Evolutionary conservation across 2,888 invertebrate genomes (phyloP).

Genomic region (Tipula helvola): DNA sequence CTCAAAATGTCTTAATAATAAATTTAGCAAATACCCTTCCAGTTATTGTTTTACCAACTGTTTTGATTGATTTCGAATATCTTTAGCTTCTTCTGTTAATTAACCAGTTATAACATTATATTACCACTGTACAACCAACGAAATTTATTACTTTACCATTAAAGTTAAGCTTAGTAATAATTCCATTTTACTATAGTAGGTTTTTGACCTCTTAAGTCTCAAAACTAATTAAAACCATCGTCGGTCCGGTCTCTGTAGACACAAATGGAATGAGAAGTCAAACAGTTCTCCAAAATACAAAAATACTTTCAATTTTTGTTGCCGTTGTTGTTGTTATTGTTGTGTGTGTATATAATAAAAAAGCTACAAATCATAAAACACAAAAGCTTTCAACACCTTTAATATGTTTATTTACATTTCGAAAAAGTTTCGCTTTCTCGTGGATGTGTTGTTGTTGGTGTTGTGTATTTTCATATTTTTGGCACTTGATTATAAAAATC

Average conservation of each 20-base stretch:
- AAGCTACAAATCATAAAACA: neutral
- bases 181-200: neutral
- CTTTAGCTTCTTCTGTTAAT: too few species aligned
- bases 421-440: neutral
- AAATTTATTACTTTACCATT: too few species aligned
- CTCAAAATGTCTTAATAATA: too few species aligned
- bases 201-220: neutral
- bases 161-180: too few species aligned
- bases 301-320: neutral
- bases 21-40: too few species aligned
- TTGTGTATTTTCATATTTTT: neutral
- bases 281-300: neutral
- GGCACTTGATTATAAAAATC: neutral
- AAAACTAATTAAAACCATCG: neutral
- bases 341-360: neutral
- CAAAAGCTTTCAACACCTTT: neutral
- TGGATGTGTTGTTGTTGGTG: neutral
- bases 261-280: neutral
- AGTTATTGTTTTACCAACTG: too few species aligned
- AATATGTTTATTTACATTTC: neutral
- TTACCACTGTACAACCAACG: too few species aligned
- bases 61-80: too few species aligned
- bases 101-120: too few species aligned
- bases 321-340: too few species aligned
- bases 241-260: neutral